These are phyloP conservation scores for Tenthredo livida DNA, from an alignment of 2,888 invertebrate species.

Conservation along the genomic window DNA sequence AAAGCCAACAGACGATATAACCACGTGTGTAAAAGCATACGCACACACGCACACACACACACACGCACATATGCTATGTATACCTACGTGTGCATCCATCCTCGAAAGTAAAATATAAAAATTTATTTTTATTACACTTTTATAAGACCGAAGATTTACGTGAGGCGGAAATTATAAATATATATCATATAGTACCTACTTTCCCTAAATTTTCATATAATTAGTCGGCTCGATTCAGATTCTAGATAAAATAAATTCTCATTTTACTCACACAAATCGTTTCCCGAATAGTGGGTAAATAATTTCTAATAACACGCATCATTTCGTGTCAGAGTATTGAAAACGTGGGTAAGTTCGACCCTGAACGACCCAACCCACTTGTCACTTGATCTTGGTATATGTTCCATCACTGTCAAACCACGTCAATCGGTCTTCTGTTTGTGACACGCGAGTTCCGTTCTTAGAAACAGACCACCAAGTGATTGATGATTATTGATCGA, in stretches of 20 bases:
- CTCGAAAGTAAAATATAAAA: not conserved
- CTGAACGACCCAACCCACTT: slow-evolving; percentile 40
- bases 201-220: not conserved
- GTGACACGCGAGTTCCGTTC: slow-evolving; percentile 55
- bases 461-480: slow-evolving; percentile 37
- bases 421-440: slow-evolving; percentile 62
- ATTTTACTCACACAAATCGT: not conserved
- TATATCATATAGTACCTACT: not conserved
- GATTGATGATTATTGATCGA: slow-evolving; percentile 56
- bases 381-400: slow-evolving; percentile 56
- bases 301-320: not conserved
- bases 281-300: not conserved
- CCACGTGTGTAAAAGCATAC: not conserved
- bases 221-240: not conserved
- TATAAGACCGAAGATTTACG: not conserved
- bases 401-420: slow-evolving; percentile 62
- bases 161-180: not conserved
- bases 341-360: not conserved
- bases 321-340: not conserved
- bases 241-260: not conserved
- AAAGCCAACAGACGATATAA: not conserved
- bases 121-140: not conserved
- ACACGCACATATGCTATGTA: not conserved
- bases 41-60: not conserved
- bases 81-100: not conserved